These are phyloP conservation scores for Oreochromis grahami DNA, from an alignment of 2,797 vertebrate genomes.

Conservation along the genomic window DNA sequence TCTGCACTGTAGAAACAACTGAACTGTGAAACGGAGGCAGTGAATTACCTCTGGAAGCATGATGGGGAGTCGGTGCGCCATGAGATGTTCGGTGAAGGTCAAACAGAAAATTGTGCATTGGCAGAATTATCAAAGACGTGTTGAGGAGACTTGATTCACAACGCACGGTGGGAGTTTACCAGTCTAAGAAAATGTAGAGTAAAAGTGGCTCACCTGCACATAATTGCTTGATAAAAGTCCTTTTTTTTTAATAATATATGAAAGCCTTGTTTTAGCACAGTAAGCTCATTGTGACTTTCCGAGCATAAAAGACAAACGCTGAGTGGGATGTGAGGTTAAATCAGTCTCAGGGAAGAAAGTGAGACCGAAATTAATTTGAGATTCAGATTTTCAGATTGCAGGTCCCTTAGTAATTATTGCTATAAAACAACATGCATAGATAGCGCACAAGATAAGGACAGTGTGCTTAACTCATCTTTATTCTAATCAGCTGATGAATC, in stretches of 20 bases:
- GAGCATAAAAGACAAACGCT: background rate
- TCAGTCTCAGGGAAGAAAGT: constrained; percentile 22
- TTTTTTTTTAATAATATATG: background rate
- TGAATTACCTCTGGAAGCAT: constrained; percentile 62
- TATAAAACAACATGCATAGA: constrained; percentile 46
- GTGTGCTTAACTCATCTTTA: constrained; percentile 41
- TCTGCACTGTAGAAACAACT: constrained; percentile 34
- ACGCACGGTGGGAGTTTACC: constrained; percentile 1
- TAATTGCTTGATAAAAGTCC: background rate
- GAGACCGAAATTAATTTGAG: constrained; percentile 50
- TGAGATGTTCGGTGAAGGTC: constrained; percentile 60
- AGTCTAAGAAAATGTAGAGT: background rate
- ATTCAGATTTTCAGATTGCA: constrained; percentile 35
- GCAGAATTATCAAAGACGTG: constrained; percentile 39
- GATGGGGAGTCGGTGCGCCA: constrained; percentile 38
- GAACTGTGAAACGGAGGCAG: constrained; percentile 61
- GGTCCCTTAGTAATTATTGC: constrained; percentile 39
- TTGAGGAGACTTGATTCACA: constrained; percentile 13
- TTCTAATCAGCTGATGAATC: constrained; percentile 60
- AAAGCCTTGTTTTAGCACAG: background rate
- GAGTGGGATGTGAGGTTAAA: constrained; percentile 21
- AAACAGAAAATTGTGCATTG: constrained; percentile 45
- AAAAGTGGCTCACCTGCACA: constrained; percentile 17
- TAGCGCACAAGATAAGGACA: constrained; percentile 25
- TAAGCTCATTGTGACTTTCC: background rate